Conservation (phyloP, 2,888 invertebrate genomes). For the Drosophila robusta region DNA sequence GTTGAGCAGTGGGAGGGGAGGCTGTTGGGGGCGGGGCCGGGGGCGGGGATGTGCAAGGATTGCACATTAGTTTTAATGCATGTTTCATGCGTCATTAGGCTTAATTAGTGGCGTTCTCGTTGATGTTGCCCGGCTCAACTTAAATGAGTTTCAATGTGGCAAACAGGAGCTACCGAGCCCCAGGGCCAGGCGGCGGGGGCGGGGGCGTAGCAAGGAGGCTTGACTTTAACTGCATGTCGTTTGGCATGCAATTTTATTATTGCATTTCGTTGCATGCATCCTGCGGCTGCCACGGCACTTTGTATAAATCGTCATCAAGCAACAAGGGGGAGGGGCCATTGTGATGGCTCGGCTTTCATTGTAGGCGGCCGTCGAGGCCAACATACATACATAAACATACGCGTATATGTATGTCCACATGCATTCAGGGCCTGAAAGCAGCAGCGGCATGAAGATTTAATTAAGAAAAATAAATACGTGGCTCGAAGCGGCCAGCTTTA, state of each 20-base stretch:
- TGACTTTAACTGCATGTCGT: conserved; percentile 42
- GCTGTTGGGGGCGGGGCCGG: too few relatives aligned
- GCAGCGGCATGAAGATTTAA: conserved; percentile 66
- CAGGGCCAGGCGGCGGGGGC: neutral
- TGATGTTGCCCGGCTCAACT: conserved; percentile 36
- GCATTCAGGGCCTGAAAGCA: neutral
- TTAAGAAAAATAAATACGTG: conserved; percentile 74
- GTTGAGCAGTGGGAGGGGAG: neutral
- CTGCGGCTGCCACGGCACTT: conserved; percentile 38
- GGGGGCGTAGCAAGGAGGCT: neutral
- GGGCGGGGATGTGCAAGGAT: conserved; percentile 48
- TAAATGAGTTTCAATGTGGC: conserved; percentile 66
- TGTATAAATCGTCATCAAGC: conserved; percentile 42
- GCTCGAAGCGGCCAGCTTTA: conserved; percentile 32
- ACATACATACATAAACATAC: conserved; percentile 1
- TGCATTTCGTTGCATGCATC: conserved; percentile 50
- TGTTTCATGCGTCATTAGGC: conserved; percentile 80
- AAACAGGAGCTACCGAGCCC: neutral
- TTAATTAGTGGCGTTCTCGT: conserved; percentile 71
- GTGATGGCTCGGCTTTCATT: conserved; percentile 17
- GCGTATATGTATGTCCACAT: neutral
- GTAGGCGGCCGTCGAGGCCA: conserved; percentile 33
- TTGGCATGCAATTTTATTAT: conserved; percentile 57
- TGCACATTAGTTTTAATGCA: conserved; percentile 80
- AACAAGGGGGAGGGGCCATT: too few relatives aligned